phyloP scores from a whole-genome alignment of 2,113 vertebrate genomes.

The Proteles cristata region DNA sequence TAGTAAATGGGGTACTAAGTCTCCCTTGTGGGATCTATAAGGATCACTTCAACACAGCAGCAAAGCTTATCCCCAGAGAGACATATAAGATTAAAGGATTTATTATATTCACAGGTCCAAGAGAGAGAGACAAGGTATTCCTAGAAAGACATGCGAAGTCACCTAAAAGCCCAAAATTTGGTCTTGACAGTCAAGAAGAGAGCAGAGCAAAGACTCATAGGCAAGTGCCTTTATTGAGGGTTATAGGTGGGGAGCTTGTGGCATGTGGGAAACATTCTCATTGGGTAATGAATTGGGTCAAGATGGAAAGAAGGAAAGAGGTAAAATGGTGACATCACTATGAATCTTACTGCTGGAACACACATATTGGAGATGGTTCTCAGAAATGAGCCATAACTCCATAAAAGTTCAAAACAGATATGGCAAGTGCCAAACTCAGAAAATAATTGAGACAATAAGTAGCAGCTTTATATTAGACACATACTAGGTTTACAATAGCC shows the following conservation, averaged over 20 bases:
- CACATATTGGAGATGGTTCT: neutral
- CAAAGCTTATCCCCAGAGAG: neutral
- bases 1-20: neutral
- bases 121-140: neutral
- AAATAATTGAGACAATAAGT: neutral
- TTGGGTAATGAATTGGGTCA: neutral
- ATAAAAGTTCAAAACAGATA: neutral
- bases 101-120: neutral
- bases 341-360: neutral
- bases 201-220: neutral
- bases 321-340: neutral
- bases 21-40: neutral
- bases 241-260: neutral
- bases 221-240: neutral
- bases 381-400: neutral
- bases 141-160: neutral
- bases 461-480: neutral
- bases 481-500: neutral
- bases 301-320: neutral
- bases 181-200: neutral
- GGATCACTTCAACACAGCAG: neutral
- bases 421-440: neutral
- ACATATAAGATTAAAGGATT: neutral
- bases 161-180: neutral
- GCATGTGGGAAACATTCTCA: neutral